Evolutionary conservation across 2,888 invertebrate genomes (phyloP).

Genomic region (Steinernema scapterisci): DNA sequence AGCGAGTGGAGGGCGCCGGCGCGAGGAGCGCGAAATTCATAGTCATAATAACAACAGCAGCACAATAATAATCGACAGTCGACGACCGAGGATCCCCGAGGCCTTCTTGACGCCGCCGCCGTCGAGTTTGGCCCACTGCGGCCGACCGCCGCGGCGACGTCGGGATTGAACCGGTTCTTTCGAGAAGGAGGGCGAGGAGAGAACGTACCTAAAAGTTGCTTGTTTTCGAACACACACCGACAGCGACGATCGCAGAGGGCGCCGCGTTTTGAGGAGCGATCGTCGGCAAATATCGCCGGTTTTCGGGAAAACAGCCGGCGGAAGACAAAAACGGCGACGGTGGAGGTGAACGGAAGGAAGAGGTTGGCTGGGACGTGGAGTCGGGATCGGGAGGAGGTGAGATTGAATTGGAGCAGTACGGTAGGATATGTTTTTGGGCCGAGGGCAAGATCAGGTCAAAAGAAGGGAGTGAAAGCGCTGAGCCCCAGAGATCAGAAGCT

Average conservation of each 20-base stretch:
- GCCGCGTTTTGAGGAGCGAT: background rate
- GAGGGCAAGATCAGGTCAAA: too few species aligned
- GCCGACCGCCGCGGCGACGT: background rate
- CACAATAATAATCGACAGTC: constrained; percentile 10
- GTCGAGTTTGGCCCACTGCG: constrained; percentile 6
- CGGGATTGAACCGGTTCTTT: constrained; percentile 24
- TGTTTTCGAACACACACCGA: constrained; percentile 22
- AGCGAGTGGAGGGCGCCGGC: background rate
- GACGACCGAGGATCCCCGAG: background rate
- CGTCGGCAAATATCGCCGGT: constrained; percentile 1
- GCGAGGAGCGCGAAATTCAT: constrained; percentile 14
- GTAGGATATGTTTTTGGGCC: too few species aligned
- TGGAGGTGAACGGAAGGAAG: background rate
- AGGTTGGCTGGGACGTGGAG: too few species aligned
- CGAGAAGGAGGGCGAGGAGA: background rate
- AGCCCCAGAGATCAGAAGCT: too few species aligned
- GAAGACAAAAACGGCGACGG: background rate
- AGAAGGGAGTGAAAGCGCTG: too few species aligned
- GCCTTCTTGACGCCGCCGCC: too few species aligned
- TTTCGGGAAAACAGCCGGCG: constrained; percentile 18
- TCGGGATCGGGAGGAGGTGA: too few species aligned
- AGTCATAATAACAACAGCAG: constrained; percentile 28
- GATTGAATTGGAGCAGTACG: too few species aligned
- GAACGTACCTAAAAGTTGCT: constrained; percentile 15
- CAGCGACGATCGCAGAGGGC: too few species aligned